Conservation (phyloP, 2,888 invertebrate species). For the Chaitophorus viminalis region DNA sequence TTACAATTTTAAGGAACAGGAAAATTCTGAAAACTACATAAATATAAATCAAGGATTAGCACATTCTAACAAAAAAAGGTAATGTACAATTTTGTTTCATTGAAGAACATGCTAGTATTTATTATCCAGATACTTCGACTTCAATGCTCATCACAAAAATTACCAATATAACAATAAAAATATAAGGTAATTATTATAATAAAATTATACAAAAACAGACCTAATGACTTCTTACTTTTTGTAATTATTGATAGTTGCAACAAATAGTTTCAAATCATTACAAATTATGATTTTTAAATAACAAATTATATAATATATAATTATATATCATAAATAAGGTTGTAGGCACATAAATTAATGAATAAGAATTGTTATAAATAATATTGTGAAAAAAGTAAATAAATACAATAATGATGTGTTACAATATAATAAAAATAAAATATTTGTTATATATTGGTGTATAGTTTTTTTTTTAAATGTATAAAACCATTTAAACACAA, state of each 20-base stretch:
- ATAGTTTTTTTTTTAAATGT: neutral
- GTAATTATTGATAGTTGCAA: neutral
- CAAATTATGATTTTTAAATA: neutral
- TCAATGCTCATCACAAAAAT: constrained; percentile 37
- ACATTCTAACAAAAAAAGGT: neutral
- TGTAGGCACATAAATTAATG: neutral
- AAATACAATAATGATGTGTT: constrained; percentile 25
- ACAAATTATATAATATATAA: neutral
- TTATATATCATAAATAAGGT: neutral
- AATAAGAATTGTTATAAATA: neutral
- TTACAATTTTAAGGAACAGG: neutral
- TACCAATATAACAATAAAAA: constrained; percentile 48
- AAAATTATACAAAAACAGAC: constrained; percentile 13
- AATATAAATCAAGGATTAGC: neutral
- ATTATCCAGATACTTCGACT: constrained; percentile 24
- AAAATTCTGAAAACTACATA: neutral
- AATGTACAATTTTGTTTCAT: neutral
- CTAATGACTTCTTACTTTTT: constrained; percentile 12
- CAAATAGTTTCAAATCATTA: neutral
- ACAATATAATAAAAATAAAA: constrained; percentile 41
- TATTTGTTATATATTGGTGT: neutral
- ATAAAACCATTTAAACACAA: constrained; percentile 29
- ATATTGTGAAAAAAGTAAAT: constrained; percentile 13
- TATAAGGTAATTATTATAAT: constrained; percentile 33
- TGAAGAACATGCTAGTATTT: constrained; percentile 26